Percentiles rank a stretch among this genome's conserved stretches.
Evolutionary conservation across 2,113 vertebrate species (phyloP).

Genomic region (Pterocles orientalis): DNA sequence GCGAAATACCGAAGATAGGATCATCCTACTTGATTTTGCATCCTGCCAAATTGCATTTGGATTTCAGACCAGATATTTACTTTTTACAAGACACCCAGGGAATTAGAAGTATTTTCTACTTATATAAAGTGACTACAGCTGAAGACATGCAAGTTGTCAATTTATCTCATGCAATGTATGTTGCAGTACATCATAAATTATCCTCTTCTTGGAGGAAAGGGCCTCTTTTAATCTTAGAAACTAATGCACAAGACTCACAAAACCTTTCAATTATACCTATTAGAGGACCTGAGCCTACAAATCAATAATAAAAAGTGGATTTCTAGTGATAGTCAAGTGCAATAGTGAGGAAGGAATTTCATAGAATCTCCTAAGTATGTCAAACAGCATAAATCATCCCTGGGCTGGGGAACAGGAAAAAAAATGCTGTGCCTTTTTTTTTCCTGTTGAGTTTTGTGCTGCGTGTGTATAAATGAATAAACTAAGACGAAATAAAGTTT

Average conservation of each 20-base stretch:
- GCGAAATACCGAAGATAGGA: neutral
- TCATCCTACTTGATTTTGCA: neutral
- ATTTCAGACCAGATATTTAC: constrained; percentile 18
- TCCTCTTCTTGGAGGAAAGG: neutral
- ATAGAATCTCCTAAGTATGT: neutral
- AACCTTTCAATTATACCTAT: neutral
- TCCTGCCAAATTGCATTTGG: constrained; percentile 35
- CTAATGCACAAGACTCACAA: neutral
- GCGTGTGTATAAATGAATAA: neutral
- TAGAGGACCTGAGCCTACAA: neutral
- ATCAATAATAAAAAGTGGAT: neutral
- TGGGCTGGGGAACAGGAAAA: neutral
- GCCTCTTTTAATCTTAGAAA: neutral
- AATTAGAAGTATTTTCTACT: constrained; percentile 19
- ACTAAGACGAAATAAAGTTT: neutral
- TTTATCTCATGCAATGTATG: constrained; percentile 4
- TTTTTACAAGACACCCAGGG: neutral
- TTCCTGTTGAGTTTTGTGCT: neutral
- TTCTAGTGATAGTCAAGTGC: neutral
- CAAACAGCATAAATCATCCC: neutral
- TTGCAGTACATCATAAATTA: constrained; percentile 9
- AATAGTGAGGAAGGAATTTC: neutral
- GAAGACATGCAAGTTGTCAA: neutral
- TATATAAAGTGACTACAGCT: neutral
- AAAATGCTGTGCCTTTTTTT: neutral